These are phyloP conservation scores for Austrofundulus limnaeus DNA, from an alignment of 2,113 vertebrate species.

Conservation along the genomic window DNA sequence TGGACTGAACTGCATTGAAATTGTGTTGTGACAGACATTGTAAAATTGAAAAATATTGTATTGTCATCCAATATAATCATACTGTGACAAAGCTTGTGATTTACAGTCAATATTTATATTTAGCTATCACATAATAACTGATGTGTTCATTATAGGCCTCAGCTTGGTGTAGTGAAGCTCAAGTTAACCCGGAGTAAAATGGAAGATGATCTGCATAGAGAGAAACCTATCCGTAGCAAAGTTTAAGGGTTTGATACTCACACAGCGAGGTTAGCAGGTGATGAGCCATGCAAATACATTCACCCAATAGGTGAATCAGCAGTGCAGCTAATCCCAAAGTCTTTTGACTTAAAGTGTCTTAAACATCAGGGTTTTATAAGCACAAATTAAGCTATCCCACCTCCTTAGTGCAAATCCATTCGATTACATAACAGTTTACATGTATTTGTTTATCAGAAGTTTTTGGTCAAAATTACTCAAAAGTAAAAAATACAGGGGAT, in stretches of 20 bases:
- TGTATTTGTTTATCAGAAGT: too few relatives aligned
- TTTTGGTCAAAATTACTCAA: too few relatives aligned
- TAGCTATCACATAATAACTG: neutral
- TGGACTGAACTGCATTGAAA: too few relatives aligned
- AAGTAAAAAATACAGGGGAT: too few relatives aligned
- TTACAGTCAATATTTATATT: neutral
- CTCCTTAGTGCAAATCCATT: too few relatives aligned
- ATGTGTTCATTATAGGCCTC: neutral
- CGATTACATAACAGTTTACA: too few relatives aligned
- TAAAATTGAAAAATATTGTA: too few relatives aligned
- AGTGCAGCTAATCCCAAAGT: slow-evolving; percentile 2
- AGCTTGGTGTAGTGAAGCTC: neutral
- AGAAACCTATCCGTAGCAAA: slow-evolving; percentile 15
- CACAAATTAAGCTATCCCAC: neutral
- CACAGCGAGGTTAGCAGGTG: neutral
- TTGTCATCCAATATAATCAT: too few relatives aligned
- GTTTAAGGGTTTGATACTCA: neutral
- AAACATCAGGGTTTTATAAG: neutral
- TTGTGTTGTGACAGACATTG: too few relatives aligned
- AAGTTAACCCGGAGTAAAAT: neutral
- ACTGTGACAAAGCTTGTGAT: too few relatives aligned
- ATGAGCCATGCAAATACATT: neutral
- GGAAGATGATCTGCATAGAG: slow-evolving; percentile 19
- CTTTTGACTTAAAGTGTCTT: neutral
- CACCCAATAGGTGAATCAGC: neutral